Evolutionary conservation across 1,140 invertebrate species (phyloP).

Genomic region (Hypothenemus hampei): DNA sequence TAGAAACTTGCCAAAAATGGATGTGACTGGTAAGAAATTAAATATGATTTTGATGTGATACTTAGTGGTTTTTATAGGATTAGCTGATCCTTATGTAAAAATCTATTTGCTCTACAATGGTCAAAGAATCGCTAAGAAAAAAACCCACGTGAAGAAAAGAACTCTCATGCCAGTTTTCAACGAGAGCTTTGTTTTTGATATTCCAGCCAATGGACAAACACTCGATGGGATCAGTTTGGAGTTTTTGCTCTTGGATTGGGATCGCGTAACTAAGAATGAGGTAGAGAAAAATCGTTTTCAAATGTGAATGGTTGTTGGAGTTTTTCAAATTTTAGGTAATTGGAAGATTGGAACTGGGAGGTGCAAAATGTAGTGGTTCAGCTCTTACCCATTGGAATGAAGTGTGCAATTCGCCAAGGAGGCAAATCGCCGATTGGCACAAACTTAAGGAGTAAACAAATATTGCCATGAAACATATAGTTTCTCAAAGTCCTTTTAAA

Average conservation of each 20-base stretch:
- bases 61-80: too few species aligned
- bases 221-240: conserved; percentile 88
- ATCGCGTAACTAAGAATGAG: conserved; percentile 96
- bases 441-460: conserved; percentile 78
- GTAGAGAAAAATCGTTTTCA: conserved; percentile 46
- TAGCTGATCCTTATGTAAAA: conserved; percentile 94
- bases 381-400: conserved; percentile 94
- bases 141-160: conserved; percentile 97
- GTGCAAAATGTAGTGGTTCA: conserved; percentile 67
- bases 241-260: conserved; percentile 93
- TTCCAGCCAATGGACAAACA: conserved; percentile 66
- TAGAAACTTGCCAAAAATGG: conserved; percentile 91
- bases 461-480: too few species aligned
- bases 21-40: conserved; percentile 69
- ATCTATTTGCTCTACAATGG: conserved; percentile 91
- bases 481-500: not conserved
- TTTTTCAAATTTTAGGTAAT: conserved; percentile 80
- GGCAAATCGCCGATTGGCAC: conserved; percentile 98
- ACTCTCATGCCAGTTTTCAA: conserved; percentile 98
- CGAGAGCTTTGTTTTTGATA: conserved; percentile 89
- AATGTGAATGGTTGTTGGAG: not conserved
- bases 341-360: conserved; percentile 86
- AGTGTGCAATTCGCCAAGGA: conserved; percentile 89
- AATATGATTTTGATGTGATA: too few species aligned
- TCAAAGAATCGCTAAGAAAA: conserved; percentile 97